Conservation (phyloP, 2,888 invertebrate genomes). For the Laothoe populi region DNA sequence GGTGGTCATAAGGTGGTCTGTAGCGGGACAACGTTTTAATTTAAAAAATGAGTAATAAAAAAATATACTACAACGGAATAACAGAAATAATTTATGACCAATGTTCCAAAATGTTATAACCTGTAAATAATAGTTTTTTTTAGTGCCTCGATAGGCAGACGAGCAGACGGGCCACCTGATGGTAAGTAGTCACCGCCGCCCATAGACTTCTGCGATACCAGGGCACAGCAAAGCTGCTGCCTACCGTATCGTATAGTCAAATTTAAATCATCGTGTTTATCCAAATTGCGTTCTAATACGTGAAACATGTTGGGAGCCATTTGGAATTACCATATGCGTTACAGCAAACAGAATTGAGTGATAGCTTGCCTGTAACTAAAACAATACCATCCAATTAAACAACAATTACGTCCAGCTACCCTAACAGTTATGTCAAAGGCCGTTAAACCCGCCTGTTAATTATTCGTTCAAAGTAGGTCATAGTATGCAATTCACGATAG, state of each 20-base stretch:
- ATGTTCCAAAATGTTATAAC: too few relatives aligned
- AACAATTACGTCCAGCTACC: conserved; percentile 40
- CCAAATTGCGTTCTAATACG: conserved; percentile 3
- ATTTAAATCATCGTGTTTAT: neutral
- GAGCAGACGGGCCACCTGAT: too few relatives aligned
- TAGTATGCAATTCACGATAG: conserved; percentile 45
- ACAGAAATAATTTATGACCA: too few relatives aligned
- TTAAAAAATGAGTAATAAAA: too few relatives aligned
- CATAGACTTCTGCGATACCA: too few relatives aligned
- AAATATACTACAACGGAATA: too few relatives aligned
- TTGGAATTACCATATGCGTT: neutral
- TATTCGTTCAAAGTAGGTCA: conserved; percentile 51
- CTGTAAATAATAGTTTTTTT: too few relatives aligned
- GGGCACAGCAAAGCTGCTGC: too few relatives aligned
- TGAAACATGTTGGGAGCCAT: neutral
- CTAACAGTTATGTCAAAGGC: conserved; percentile 37
- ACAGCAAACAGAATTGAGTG: conserved; percentile 27
- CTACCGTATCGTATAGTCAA: neutral
- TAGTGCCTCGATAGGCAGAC: too few relatives aligned
- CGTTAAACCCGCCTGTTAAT: conserved; percentile 42
- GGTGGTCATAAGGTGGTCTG: too few relatives aligned
- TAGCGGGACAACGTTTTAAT: too few relatives aligned
- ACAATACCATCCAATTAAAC: conserved; percentile 40
- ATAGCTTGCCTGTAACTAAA: conserved; percentile 36
- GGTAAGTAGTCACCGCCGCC: too few relatives aligned